These are phyloP conservation scores for Propsilocerus akamusi DNA, from an alignment of 1,140 invertebrate species.

Conservation along the genomic window DNA sequence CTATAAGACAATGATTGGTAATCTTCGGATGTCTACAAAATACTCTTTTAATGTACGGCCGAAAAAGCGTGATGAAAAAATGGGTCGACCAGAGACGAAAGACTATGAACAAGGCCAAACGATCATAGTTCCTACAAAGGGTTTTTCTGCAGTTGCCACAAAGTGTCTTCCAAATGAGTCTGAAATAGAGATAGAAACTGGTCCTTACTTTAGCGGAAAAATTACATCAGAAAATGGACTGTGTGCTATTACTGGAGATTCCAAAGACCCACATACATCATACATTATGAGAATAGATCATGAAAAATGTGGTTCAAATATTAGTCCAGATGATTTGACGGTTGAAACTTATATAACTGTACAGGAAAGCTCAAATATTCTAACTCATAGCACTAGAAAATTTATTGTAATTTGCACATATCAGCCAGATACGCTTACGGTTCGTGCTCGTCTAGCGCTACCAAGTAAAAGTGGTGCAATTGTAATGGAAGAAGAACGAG, in stretches of 20 bases:
- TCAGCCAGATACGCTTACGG: slow-evolving; percentile 57
- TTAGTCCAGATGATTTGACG: slow-evolving; percentile 42
- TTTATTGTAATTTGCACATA: slow-evolving; percentile 62
- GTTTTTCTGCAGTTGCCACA: slow-evolving; percentile 58
- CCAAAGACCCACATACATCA: slow-evolving; percentile 40
- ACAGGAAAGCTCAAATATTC: slow-evolving; percentile 59
- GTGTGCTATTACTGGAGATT: slow-evolving; percentile 39
- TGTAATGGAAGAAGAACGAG: not conserved
- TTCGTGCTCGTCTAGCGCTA: slow-evolving; percentile 48
- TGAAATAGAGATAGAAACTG: slow-evolving; percentile 61
- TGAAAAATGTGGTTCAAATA: slow-evolving; percentile 50
- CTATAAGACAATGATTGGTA: slow-evolving; percentile 35
- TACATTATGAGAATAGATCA: slow-evolving; percentile 57
- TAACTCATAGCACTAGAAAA: slow-evolving; percentile 57
- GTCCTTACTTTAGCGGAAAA: slow-evolving; percentile 52
- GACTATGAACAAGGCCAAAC: slow-evolving; percentile 27
- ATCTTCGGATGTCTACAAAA: slow-evolving; percentile 54
- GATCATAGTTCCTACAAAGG: slow-evolving; percentile 53
- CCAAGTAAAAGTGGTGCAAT: slow-evolving; percentile 27
- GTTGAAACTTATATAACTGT: slow-evolving; percentile 62
- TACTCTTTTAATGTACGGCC: slow-evolving; percentile 55
- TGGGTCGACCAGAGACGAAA: slow-evolving; percentile 15
- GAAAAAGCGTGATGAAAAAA: slow-evolving; percentile 14
- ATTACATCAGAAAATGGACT: slow-evolving; percentile 40
- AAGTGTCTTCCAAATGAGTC: slow-evolving; percentile 54